Conservation (phyloP, 2,888 invertebrate species). For the Cynaeus angustus region DNA sequence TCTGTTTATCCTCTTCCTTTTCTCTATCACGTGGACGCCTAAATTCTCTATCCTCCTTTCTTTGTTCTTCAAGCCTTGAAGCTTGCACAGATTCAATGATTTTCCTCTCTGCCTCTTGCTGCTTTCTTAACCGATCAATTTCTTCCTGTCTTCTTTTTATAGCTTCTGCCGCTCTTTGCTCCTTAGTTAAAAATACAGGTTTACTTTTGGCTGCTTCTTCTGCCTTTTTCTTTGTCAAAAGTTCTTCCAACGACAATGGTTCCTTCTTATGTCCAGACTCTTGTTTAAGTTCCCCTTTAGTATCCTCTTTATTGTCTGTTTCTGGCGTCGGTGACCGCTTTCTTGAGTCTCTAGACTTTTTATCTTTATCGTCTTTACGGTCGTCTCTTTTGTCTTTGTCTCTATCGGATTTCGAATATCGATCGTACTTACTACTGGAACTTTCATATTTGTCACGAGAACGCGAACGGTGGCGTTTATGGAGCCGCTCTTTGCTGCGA, state of each 20-base stretch:
- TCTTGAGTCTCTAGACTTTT: slow-evolving; percentile 65
- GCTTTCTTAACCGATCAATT: slow-evolving; percentile 85
- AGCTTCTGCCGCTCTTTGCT: slow-evolving; percentile 93
- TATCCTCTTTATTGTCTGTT: slow-evolving; percentile 56
- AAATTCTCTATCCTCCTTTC: slow-evolving; percentile 67
- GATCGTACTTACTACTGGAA: slow-evolving; percentile 56
- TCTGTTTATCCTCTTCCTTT: slow-evolving; percentile 74
- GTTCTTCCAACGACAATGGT: slow-evolving; percentile 95
- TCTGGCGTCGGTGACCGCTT: slow-evolving; percentile 68
- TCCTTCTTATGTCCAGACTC: slow-evolving; percentile 77
- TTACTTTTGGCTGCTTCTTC: slow-evolving; percentile 96
- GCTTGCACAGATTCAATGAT: slow-evolving; percentile 64
- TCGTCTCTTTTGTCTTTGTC: slow-evolving; percentile 67
- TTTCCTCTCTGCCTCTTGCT: slow-evolving; percentile 78
- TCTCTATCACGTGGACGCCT: slow-evolving; percentile 71
- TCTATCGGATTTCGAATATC: slow-evolving; percentile 61
- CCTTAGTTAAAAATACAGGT: slow-evolving; percentile 97
- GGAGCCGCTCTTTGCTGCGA: slow-evolving; percentile 66
- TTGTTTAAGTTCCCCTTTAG: slow-evolving; percentile 55
- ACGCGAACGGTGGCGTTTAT: slow-evolving; percentile 66
- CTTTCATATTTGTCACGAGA: slow-evolving; percentile 66
- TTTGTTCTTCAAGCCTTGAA: slow-evolving; percentile 63
- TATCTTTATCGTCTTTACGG: slow-evolving; percentile 62
- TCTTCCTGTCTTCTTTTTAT: slow-evolving; percentile 91
- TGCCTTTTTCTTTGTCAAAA: slow-evolving; percentile 95